Evolutionary conservation across 2,797 vertebrate genomes (phyloP).

Genomic region (Lindbergichthys nudifrons): DNA sequence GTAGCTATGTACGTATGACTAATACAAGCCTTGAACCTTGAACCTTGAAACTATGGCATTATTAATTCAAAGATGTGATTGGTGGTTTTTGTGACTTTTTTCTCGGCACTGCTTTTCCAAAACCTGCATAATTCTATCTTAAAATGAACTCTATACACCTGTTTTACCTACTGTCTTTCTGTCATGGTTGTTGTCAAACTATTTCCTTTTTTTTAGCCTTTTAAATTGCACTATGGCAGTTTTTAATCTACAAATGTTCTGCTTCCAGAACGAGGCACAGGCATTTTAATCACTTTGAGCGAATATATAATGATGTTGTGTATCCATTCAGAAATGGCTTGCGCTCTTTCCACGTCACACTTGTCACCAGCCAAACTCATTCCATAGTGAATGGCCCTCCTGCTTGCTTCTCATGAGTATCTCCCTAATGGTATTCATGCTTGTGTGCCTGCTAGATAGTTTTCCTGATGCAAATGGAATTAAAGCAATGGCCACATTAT

Average conservation of each 20-base stretch:
- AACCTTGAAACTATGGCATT: background rate
- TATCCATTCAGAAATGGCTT: slow-evolving; percentile 11
- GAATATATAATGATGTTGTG: background rate
- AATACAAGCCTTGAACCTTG: too few relatives aligned
- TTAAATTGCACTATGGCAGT: background rate
- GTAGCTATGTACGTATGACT: too few relatives aligned
- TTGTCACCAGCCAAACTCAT: slow-evolving; percentile 16
- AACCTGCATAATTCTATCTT: background rate
- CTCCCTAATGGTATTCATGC: slow-evolving; percentile 52
- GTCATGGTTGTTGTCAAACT: background rate
- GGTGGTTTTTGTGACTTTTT: background rate
- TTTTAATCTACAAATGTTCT: background rate
- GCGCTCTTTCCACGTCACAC: background rate
- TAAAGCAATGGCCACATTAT: slow-evolving; percentile 61
- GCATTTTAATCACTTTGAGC: background rate
- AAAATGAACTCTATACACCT: background rate
- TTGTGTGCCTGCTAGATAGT: slow-evolving; percentile 44
- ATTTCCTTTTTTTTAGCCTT: background rate
- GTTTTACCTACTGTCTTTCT: background rate
- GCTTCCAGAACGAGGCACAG: background rate
- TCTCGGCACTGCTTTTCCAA: background rate
- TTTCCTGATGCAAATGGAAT: slow-evolving; percentile 57
- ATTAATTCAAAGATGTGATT: background rate
- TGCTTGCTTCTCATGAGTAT: slow-evolving; percentile 27
- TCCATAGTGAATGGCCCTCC: slow-evolving; percentile 11